A percentile compares a stretch with the other conserved stretches of the same genome.
These are phyloP conservation scores for Hypolimnas misippus DNA, from an alignment of 2,888 invertebrate species.

Conservation along the genomic window DNA sequence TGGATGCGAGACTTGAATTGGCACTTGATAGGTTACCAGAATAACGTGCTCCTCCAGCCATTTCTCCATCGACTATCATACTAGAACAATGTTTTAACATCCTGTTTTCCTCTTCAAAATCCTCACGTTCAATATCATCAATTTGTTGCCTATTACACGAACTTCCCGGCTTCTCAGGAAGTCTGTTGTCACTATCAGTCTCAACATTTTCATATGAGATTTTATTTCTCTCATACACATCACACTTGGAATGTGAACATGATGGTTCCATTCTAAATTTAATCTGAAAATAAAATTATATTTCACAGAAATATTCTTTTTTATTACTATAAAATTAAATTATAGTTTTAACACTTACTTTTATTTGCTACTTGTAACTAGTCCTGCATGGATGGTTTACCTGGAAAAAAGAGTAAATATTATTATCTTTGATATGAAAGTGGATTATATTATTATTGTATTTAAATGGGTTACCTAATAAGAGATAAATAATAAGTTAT, in stretches of 20 bases:
- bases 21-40: constrained; percentile 67
- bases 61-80: constrained; percentile 70
- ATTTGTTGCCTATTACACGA: constrained; percentile 61
- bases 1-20: constrained; percentile 71
- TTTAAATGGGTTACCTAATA: neutral
- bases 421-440: constrained; percentile 8
- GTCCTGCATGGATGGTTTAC: constrained; percentile 36
- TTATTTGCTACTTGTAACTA: constrained; percentile 24
- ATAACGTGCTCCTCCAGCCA: constrained; percentile 57
- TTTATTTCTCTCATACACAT: constrained; percentile 61
- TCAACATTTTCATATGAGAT: constrained; percentile 62
- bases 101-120: constrained; percentile 78
- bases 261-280: constrained; percentile 72
- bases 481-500: no score
- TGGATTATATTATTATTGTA: neutral
- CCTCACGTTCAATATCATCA: constrained; percentile 75
- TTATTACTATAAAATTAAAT: neutral
- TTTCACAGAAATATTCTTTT: constrained; percentile 33
- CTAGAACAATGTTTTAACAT: constrained; percentile 72
- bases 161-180: constrained; percentile 51
- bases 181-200: constrained; percentile 63
- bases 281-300: constrained; percentile 36
- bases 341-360: constrained; percentile 18
- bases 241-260: constrained; percentile 69
- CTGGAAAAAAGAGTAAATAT: constrained; percentile 46